These are phyloP conservation scores for Brachyrhaphis roseni DNA, from an alignment of 2,797 vertebrate species.

Conservation along the genomic window DNA sequence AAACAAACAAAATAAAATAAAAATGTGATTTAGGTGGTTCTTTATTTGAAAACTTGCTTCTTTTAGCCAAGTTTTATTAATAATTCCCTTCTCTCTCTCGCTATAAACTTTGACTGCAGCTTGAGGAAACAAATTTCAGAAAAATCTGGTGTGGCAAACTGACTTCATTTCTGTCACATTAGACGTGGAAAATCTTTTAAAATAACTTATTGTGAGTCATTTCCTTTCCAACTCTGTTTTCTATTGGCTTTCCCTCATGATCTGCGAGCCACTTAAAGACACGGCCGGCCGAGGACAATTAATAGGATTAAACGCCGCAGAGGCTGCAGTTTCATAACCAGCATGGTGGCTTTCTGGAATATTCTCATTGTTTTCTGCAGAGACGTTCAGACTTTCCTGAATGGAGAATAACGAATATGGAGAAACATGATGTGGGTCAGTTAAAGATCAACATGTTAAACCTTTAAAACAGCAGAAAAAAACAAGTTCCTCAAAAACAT, in stretches of 20 bases:
- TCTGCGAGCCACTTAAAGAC: conserved; percentile 46
- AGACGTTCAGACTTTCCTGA: neutral
- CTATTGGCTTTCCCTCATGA: neutral
- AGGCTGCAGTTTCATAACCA: conserved; percentile 58
- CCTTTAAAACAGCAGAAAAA: neutral
- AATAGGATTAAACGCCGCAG: conserved; percentile 66
- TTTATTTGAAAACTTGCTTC: neutral
- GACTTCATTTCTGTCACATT: neutral
- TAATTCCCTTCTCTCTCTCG: neutral
- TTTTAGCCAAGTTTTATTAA: neutral
- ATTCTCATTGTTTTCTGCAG: neutral
- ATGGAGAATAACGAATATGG: neutral
- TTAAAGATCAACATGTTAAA: neutral
- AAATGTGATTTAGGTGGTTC: no score
- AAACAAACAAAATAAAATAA: no score
- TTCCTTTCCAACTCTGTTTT: conserved; percentile 3
- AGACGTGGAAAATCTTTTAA: neutral
- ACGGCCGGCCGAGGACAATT: conserved; percentile 29
- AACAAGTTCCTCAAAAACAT: neutral
- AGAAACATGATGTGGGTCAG: neutral
- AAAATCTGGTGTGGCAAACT: neutral
- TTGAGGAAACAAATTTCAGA: neutral
- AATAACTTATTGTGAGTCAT: neutral
- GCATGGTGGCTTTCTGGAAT: conserved; percentile 25
- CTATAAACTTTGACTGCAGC: neutral